Evolutionary conservation across 2,797 vertebrate genomes (phyloP), one percentile per base, ranked within the genome.

Genomic region (Lacerta bilineata): DNA sequence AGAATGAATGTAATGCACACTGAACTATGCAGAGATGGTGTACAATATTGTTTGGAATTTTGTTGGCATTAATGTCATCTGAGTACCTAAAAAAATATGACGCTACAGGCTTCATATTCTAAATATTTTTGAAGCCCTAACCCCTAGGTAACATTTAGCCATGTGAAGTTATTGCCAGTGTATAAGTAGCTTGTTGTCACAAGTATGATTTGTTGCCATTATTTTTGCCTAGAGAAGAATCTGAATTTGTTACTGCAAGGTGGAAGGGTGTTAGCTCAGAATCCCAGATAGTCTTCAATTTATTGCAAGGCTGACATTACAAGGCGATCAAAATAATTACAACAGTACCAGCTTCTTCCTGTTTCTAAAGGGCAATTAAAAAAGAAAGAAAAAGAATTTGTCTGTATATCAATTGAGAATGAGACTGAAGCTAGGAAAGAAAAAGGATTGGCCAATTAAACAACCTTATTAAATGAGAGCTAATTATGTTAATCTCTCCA

Each of bases 361-460:
- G 68, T 64, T 36, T 33, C 10, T 39, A 68, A 46, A 50, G 18
- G 8, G 13, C n/a, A 36, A 55, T 11, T 72, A n/a, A 29, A 6
- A 11, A 55, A 82, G 29, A 66, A 41, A 43, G 33, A n/a, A 50
- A 71, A 71, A 13, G 11, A 71, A 33, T 20, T 59, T 6, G 72
- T 9, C 79, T 46, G 25, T 69, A 61, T 86, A 17, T 25, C 10
- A 68, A 55, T 20, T 25, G 29, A 1, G 61, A 20, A 75, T 72
- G 82, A n/a, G 17, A 79, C 83, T 2, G 3, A 90, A 39, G 76
- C 25, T 25, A 41, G 76, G 55, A 79, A 93, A 87, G 59, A 50
- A 5, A 61, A 78, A 82, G 43, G 50, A 55, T 64, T 89, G 87
- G 85, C 11, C 79, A 29, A 80, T 90, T 39, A 87, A 92, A 69